Evolutionary conservation across 2,888 invertebrate species (phyloP), one percentile per base, ranked within the genome.

Genomic region (Seira ritae): DNA sequence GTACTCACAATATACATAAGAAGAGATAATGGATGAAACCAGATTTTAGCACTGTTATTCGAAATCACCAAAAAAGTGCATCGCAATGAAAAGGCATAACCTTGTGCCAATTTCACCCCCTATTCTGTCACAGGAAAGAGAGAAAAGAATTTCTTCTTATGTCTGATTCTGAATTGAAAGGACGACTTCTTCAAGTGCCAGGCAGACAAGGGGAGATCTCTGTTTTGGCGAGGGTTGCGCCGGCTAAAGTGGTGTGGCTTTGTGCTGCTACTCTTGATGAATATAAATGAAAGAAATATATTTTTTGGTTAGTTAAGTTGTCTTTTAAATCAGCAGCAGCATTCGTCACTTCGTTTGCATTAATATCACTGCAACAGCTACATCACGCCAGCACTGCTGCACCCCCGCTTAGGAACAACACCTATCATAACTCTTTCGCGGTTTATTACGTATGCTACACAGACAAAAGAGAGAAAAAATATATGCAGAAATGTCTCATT

Each of bases 261-360:
- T n/a, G 24, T 12, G 1, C 15, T 15, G 55, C 31, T 72, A 60
- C 60, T 72, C 72, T 31, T 72, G 72, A 72, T 72, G 72, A 72
- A 72, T 72, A 72, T 60, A 72, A 72, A 72, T 72, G 72, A 72
- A 72, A n/a, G n/a, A n/a, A n/a, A n/a, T n/a, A n/a, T n/a, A n/a
- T n/a, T n/a, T n/a, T n/a, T n/a, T 10, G 55, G 55, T 60, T 60
- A 72, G 72, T 72, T 72, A 37, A 72, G 60, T 24, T 72, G 72
- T 72, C 60, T 62, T 72, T 72, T 23, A 55, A 72, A 72, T 60
- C 55, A 24, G 19, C 55, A 70, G 20, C 70, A 70, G 42, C 8
- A n/a, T n/a, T n/a, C n/a, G n/a, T n/a, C n/a, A n/a, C n/a, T n/a
- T n/a, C n/a, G n/a, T n/a, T n/a, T n/a, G n/a, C n/a, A n/a, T n/a